Conservation (phyloP, 2,113 vertebrate species). For the Terrapene triunguis region DNA sequence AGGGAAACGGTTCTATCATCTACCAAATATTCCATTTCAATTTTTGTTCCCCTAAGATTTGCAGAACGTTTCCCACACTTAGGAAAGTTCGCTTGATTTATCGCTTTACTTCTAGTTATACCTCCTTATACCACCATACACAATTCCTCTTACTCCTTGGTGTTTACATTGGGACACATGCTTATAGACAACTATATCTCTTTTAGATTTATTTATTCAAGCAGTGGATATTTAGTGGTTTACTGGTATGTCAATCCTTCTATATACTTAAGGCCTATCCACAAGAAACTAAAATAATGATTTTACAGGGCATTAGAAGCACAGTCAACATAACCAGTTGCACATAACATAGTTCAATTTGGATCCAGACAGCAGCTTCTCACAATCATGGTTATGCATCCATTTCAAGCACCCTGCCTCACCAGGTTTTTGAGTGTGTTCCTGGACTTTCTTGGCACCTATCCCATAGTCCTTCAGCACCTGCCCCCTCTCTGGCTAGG, state of each 20-base stretch:
- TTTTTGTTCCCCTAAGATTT: not conserved
- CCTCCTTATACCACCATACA: not conserved
- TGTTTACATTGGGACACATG: not conserved
- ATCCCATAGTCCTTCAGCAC: not conserved
- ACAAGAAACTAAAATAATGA: not conserved
- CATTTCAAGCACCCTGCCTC: not conserved
- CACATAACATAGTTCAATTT: not conserved
- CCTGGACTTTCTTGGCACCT: not conserved
- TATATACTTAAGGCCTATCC: not conserved
- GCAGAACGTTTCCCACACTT: not conserved
- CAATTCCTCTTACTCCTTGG: not conserved
- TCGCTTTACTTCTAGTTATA: not conserved
- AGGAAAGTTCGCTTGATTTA: not conserved
- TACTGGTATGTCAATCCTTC: not conserved
- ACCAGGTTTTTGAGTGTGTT: fast-evolving
- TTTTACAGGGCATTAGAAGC: not conserved
- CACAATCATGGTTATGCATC: not conserved
- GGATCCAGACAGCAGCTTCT: not conserved
- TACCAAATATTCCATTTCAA: not conserved
- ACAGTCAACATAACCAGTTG: not conserved
- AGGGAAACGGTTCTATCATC: not conserved
- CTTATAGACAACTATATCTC: not conserved
- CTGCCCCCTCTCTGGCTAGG: not conserved
- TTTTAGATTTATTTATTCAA: not conserved
- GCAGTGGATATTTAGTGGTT: not conserved